Evolutionary conservation across 2,888 invertebrate species (phyloP).

Genomic region (Corbicula japonica): DNA sequence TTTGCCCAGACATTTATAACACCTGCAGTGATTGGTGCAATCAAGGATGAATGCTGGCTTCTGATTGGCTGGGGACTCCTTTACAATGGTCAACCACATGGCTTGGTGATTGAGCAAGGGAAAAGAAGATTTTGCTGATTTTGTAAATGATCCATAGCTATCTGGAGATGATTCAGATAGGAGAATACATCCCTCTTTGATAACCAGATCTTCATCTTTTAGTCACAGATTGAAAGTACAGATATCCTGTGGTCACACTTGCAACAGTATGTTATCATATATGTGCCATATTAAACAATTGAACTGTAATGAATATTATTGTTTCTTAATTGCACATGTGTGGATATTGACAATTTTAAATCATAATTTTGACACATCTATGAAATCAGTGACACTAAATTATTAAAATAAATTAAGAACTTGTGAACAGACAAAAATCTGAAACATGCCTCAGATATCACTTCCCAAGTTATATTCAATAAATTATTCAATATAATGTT

Average conservation of each 20-base stretch:
- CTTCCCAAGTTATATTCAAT: too few species aligned
- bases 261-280: conserved; percentile 24
- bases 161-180: conserved; percentile 23
- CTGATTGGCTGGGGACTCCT: conserved; percentile 37
- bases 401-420: too few species aligned
- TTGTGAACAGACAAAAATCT: too few species aligned
- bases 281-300: conserved; percentile 24
- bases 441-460: too few species aligned
- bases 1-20: conserved; percentile 38
- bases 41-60: conserved; percentile 17
- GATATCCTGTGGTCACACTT: conserved; percentile 29
- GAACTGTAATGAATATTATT: conserved; percentile 17
- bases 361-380: too few species aligned
- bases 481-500: too few species aligned
- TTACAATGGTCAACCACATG: conserved; percentile 36
- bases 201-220: conserved; percentile 16
- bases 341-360: conserved; percentile 26
- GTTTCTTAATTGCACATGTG: conserved; percentile 13
- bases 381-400: too few species aligned
- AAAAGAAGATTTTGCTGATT: conserved; percentile 18
- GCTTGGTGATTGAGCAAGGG: conserved; percentile 25
- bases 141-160: conserved; percentile 19
- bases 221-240: conserved; percentile 11
- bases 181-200: conserved; percentile 15
- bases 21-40: conserved; percentile 40